These are phyloP conservation scores for Rhinoptilus africanus DNA, from an alignment of 2,113 vertebrate genomes.

Conservation along the genomic window DNA sequence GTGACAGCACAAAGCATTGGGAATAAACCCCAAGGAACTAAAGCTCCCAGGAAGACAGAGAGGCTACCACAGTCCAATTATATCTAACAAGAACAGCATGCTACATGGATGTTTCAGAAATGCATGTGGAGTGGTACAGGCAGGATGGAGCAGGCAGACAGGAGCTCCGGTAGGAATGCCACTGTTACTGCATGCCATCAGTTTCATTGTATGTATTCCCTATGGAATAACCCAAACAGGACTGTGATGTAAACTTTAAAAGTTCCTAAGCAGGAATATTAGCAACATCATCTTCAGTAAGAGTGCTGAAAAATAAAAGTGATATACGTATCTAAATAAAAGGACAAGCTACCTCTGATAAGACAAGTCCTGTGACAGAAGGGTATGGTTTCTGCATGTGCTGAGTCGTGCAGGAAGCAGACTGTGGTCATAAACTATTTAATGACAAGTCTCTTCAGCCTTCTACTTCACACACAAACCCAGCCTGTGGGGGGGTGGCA, in stretches of 20 bases:
- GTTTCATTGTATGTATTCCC: background rate
- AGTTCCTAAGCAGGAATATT: background rate
- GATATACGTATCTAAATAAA: background rate
- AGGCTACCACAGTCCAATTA: background rate
- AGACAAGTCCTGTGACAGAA: background rate
- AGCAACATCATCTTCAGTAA: background rate
- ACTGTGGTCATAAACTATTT: background rate
- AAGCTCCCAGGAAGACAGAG: background rate
- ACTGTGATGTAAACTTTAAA: background rate
- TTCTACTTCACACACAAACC: background rate
- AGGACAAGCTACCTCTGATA: background rate
- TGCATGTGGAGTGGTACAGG: background rate
- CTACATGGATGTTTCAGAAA: background rate
- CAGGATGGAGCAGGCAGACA: background rate
- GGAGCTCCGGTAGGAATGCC: background rate
- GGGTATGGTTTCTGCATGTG: background rate
- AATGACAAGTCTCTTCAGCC: background rate
- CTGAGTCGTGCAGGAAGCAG: background rate
- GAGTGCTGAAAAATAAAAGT: background rate
- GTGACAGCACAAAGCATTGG: background rate
- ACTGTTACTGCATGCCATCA: background rate
- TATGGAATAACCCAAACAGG: background rate
- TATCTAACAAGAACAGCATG: background rate
- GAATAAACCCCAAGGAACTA: background rate
- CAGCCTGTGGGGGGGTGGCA: background rate